Evolutionary conservation across 2,888 invertebrate species (phyloP).

Genomic region (Luffia ferchaultella): DNA sequence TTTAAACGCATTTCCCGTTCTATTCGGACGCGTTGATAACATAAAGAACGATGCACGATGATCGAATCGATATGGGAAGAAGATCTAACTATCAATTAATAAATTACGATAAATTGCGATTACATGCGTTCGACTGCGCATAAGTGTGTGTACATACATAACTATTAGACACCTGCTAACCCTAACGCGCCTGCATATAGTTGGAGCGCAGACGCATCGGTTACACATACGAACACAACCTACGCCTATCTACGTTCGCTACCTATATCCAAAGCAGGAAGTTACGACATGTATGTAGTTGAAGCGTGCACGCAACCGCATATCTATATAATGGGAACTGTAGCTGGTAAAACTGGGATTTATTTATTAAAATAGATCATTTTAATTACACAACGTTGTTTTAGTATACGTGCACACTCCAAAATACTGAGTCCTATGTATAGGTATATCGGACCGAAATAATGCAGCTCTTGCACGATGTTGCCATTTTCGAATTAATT

Average conservation of each 20-base stretch:
- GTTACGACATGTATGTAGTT: not conserved
- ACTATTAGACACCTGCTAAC: not conserved
- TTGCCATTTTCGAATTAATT: no score
- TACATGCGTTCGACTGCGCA: constrained; percentile 17
- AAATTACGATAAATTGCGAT: constrained; percentile 18
- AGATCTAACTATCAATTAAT: constrained; percentile 26
- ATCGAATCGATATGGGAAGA: constrained; percentile 29
- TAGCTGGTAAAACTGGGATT: no score
- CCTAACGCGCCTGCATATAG: not conserved
- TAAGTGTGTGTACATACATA: not conserved
- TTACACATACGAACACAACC: not conserved
- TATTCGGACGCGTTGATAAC: constrained; percentile 1
- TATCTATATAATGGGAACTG: no score
- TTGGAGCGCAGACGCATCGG: not conserved
- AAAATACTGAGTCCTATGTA: no score
- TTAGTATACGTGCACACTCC: no score
- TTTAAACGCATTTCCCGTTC: constrained; percentile 34
- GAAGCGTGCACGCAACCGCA: not conserved
- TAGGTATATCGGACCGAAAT: no score
- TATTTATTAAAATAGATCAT: no score
- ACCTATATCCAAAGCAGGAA: not conserved
- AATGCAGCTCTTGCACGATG: no score
- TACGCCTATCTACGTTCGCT: not conserved
- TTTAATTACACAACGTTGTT: no score
- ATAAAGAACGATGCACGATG: constrained; percentile 20